Evolutionary conservation across 2,113 vertebrate species (phyloP).

Genomic region (Lanius collurio): DNA sequence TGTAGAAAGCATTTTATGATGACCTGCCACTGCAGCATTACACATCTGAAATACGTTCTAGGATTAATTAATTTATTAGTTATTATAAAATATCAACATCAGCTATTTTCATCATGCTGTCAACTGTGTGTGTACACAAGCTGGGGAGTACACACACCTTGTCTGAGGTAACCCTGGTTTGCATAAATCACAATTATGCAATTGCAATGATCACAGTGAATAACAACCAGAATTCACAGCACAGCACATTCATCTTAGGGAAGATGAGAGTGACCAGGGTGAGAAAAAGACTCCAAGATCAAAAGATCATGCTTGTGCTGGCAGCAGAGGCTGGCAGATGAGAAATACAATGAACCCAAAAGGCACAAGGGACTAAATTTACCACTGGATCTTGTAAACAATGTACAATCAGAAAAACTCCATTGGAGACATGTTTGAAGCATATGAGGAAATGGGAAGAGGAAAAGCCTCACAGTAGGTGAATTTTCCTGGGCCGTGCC

Average conservation of each 20-base stretch:
- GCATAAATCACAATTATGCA: neutral
- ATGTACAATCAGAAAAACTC: neutral
- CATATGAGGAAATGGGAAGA: neutral
- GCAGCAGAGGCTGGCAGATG: neutral
- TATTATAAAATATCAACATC: neutral
- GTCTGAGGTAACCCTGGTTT: neutral
- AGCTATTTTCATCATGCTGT: neutral
- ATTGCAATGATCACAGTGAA: neutral
- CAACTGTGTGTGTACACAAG: neutral
- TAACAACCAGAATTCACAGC: neutral
- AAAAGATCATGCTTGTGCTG: neutral
- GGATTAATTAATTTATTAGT: neutral
- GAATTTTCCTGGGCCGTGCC: neutral
- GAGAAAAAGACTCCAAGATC: neutral
- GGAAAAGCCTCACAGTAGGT: neutral
- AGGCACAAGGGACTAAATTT: neutral
- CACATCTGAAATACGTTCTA: neutral
- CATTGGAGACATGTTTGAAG: neutral
- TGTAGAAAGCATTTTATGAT: neutral
- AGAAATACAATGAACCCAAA: neutral
- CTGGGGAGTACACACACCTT: neutral
- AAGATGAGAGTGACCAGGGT: neutral
- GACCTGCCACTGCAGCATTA: neutral
- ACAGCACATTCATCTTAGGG: neutral
- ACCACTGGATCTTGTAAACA: neutral